Base-by-base conservation (phyloP, 2,113 vertebrate genomes). In the Psilopogon haemacephalus region DNA sequence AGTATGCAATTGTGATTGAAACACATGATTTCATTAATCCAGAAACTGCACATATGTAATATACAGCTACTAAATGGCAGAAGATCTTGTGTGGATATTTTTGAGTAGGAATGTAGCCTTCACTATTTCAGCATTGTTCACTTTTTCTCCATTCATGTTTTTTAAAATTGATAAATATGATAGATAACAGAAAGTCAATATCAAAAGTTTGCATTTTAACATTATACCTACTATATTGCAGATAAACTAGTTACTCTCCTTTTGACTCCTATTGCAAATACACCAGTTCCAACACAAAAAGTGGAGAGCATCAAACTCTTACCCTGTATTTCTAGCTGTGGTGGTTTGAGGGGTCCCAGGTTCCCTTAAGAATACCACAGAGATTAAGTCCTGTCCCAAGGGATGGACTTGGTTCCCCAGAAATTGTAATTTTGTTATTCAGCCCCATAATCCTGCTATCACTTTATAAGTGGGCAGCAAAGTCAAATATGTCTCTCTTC, bases 91-190 rank as follows among this genome's bases (percentile, higher is more conserved):
- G 8, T 55, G 8, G 8, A 16, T 28, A 79, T 64, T 55, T 63
- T 59, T 55, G 5, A 69, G 4, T 0, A 0, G 2, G 24, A 80
- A 44, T 20, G 23, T 54, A 60, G 1, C 35, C 26, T 48, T 6
- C 24, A 4, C 0, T 59, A 5, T 54, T 38, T 21, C 21, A 48
- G 46, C 21, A 48, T 48, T 48, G 46, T 48, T 48, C 46, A 48
- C 21, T 24, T 24, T 63, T 55, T n/a, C 5, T n/a, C 19, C 2
- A 3, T 1, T 21, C 0, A 3, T 24, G 40, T 15, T 15, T 48
- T 48, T 48, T 24, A 16, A 1, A 20, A 15, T 33, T 6, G 70
- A 13, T 35, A 73, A 52, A 21, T 60, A 38, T 27, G 1, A 5
- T 6, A 24, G 11, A 5, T 38, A 77, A 24, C 3, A 77, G 11